Evolutionary conservation across 2,888 invertebrate species (phyloP), one percentile per base, ranked within the genome.

Genomic region (Ariolimax columbianus): DNA sequence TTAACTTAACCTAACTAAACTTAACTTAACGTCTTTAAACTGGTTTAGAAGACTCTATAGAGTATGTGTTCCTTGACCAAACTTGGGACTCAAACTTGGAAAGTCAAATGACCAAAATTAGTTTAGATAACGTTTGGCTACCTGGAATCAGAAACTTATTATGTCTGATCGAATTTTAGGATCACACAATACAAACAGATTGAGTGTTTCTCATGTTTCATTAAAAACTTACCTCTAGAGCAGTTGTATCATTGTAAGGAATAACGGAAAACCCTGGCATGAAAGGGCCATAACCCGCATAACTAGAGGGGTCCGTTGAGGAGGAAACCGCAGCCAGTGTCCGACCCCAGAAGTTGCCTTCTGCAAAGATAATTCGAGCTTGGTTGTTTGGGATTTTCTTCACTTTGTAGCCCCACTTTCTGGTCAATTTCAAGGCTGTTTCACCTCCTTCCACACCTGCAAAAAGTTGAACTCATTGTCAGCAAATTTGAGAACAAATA

Each of bases 301-400:
- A 98, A 91, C 97, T 97, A 23, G 95, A 95, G 0, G 98, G 97
- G 94, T 98, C 98, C 0, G 97, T 97, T 0, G 98, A 98, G 7
- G 97, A 95, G 0, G 98, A 98, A 63, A 98, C 95, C 0, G 98
- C 98, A 0, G 97, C 96, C 91, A 99, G 92, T 0, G 98, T 98
- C 82, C 98, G 96, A 0, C 99, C 99, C 98, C 98, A 98, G 95
- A 99, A 99, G 94, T 99, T 99, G 68, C 97, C 97, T 86, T 97
- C 96, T 0, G 97, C 98, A 94, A 98, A 98, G 14, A 99, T 94
- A 79, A 98, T 97, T 95, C 97, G 97, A 0, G 97, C 98, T 92
- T 97, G 88, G 93, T 98, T 96, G 17, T 96, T 94, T 0, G 97
- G 96, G 88, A 99, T 96, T 87, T 96, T 96, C 94, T 99, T 99